Evolutionary conservation across 2,113 vertebrate species (phyloP).

Genomic region (Gracilinanus agilis): DNA sequence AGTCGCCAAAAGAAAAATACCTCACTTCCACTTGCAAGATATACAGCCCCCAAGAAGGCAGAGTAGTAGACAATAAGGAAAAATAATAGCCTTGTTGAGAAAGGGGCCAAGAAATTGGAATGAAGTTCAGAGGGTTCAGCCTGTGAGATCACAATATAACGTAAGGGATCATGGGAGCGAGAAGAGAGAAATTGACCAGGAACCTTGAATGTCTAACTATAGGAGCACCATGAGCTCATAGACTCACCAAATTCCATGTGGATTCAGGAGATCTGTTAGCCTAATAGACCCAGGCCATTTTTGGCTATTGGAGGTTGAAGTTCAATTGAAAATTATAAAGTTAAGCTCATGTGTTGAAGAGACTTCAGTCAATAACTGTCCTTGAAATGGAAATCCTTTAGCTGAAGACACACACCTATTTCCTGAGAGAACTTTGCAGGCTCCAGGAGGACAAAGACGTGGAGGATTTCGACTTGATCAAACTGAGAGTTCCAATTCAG

Average conservation of each 20-base stretch:
- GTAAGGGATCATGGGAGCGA: conserved; percentile 39
- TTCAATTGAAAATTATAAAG: conserved; percentile 33
- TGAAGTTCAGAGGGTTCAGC: conserved; percentile 40
- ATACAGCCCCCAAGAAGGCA: conserved; percentile 36
- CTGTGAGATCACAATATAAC: conserved; percentile 33
- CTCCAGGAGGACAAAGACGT: conserved; percentile 22
- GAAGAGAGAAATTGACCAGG: conserved; percentile 32
- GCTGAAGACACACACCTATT: neutral
- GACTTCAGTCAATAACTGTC: conserved; percentile 35
- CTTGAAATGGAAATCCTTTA: conserved; percentile 23
- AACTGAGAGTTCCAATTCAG: neutral
- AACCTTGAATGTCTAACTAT: conserved; percentile 47
- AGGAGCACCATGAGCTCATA: neutral
- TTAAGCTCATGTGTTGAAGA: conserved; percentile 19
- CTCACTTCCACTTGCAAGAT: conserved; percentile 40
- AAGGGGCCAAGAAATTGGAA: conserved; percentile 6
- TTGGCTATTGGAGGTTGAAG: conserved; percentile 50
- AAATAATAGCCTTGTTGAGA: conserved; percentile 19
- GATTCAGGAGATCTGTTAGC: conserved; percentile 40
- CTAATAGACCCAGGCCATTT: conserved; percentile 25
- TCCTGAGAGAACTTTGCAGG: neutral
- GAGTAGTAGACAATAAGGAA: neutral
- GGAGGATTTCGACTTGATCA: neutral
- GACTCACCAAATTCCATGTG: conserved; percentile 45
- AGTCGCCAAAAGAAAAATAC: neutral